Conservation (phyloP, 1,140 invertebrate genomes). For the Bradysia coprophila region DNA sequence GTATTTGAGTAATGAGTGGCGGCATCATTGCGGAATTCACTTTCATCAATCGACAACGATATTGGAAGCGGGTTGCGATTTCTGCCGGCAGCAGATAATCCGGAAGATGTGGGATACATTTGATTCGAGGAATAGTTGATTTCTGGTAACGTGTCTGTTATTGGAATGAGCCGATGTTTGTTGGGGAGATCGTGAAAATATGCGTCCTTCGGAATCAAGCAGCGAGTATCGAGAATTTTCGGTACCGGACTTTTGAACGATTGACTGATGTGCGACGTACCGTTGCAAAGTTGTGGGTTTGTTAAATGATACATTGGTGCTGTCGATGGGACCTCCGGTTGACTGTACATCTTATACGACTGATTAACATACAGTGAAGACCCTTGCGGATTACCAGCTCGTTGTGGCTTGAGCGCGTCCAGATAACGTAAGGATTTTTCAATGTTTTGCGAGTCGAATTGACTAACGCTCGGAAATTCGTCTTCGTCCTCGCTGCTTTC, state of each 20-base stretch:
- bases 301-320: too few relatives aligned
- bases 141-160: background rate
- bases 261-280: too few relatives aligned
- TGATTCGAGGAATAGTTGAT: background rate
- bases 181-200: conserved; percentile 37
- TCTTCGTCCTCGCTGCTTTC: conserved; percentile 32
- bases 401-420: too few relatives aligned
- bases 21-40: background rate
- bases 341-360: too few relatives aligned
- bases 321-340: too few relatives aligned
- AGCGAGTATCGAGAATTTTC: conserved; percentile 7
- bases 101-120: background rate
- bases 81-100: background rate
- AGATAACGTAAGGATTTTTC: too few relatives aligned
- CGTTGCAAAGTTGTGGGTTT: too few relatives aligned
- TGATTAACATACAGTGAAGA: too few relatives aligned
- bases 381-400: too few relatives aligned
- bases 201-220: conserved; percentile 32
- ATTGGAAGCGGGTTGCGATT: background rate
- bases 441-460: too few relatives aligned
- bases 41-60: background rate
- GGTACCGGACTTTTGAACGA: background rate
- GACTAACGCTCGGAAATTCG: too few relatives aligned
- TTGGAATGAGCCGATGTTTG: conserved; percentile 6
- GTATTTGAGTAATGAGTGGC: background rate